Evolutionary conservation across 2,888 invertebrate species (phyloP).

Genomic region (Hedychridium roseum): DNA sequence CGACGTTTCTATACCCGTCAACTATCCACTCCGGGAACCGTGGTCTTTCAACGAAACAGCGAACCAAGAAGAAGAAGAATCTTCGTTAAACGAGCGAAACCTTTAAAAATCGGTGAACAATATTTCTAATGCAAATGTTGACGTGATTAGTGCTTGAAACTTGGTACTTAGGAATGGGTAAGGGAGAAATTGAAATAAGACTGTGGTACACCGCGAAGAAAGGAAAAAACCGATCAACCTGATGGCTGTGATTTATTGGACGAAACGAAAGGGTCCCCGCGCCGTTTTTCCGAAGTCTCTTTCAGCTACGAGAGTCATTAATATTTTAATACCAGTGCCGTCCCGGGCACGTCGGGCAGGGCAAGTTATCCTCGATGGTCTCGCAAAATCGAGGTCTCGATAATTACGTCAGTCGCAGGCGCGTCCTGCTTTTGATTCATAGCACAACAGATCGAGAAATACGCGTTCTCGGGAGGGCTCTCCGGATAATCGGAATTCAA

Average conservation of each 20-base stretch:
- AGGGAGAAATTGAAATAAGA: too few relatives aligned
- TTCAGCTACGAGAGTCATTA: conserved; percentile 46
- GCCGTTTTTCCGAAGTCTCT: conserved; percentile 35
- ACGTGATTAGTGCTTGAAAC: too few relatives aligned
- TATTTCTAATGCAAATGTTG: too few relatives aligned
- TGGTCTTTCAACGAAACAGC: too few relatives aligned
- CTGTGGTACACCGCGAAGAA: too few relatives aligned
- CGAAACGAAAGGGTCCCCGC: conserved; percentile 13
- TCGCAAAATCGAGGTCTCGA: conserved; percentile 55
- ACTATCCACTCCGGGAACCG: too few relatives aligned
- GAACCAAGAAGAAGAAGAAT: too few relatives aligned
- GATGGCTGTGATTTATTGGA: conserved; percentile 35
- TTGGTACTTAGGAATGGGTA: too few relatives aligned
- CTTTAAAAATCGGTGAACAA: too few relatives aligned
- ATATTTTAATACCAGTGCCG: conserved; percentile 53
- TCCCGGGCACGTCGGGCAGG: conserved; percentile 14
- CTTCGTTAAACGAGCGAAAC: too few relatives aligned
- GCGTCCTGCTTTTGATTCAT: conserved; percentile 59
- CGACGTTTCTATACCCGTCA: too few relatives aligned
- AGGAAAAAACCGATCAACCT: conserved; percentile 15
- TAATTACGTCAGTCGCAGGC: conserved; percentile 58
- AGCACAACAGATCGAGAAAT: conserved; percentile 44
- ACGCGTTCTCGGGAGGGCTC: conserved; percentile 34
- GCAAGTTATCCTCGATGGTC: conserved; percentile 34
- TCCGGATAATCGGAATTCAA: conserved; percentile 62